Base-by-base conservation (phyloP, 2,888 invertebrate species). In the Drosophila paramelanica region DNA sequence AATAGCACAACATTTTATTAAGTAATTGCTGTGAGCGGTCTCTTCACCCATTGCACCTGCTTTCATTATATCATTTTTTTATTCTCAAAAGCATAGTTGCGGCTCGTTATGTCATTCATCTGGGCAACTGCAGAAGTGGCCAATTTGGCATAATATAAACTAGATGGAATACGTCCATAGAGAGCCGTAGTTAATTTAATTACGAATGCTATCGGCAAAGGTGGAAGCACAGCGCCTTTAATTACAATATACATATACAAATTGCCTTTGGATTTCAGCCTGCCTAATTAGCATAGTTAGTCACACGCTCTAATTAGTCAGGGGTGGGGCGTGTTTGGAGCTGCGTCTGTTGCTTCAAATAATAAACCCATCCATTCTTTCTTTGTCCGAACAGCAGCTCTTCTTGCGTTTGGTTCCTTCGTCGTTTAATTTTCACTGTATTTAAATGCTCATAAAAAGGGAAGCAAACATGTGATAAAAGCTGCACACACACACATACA, bases 401-500 rank as follows among this genome's bases (percentile, higher is more conserved):
- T 53, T 55, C 52, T 67, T 49, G 42, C 41, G 31, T 56, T 50
- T 14, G 45, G 36, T 27, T 7, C 10, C n/a, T 50, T 60, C 51
- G 20, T 36, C 33, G 38, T 36, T 43, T 41, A 20, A 39, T 56
- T 55, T 62, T 83, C 60, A 86, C 72, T 80, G 78, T 80, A 71
- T 77, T 87, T 68, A 83, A 83, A 77, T 69, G 78, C 51, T 81
- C 72, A 65, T 89, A 70, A 84, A 87, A 70, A 67, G 65, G 58
- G 66, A 77, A 69, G 62, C 69, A 77, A 89, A 62, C 70, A 87
- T 74, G 88, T 81, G 69, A 84, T 83, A 86, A 88, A 86, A 86
- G 62, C 53, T 70, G 43, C 51, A 64, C 62, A 81, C 46, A 49
- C 56, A 50, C 52, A 49, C 51, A 50, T 45, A n/a, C 51, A 53